These are phyloP conservation scores for Sinosuthora webbiana DNA, from an alignment of 2,113 vertebrate species.

Conservation along the genomic window DNA sequence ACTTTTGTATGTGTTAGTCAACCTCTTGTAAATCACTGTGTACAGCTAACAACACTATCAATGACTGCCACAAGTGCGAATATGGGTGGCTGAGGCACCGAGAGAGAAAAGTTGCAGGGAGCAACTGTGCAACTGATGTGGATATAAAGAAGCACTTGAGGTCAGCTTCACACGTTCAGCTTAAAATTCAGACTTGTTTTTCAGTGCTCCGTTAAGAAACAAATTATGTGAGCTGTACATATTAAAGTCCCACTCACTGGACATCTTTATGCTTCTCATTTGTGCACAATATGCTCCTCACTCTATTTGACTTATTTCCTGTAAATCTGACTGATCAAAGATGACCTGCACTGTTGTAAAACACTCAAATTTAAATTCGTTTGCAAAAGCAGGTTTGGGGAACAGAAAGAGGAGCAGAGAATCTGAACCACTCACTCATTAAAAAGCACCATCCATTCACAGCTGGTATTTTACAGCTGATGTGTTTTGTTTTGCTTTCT, in stretches of 20 bases:
- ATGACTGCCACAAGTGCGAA: not conserved
- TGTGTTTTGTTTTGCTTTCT: not conserved
- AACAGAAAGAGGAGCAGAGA: not conserved
- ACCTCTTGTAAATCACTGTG: not conserved
- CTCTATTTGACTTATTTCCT: not conserved
- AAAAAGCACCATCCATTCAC: not conserved
- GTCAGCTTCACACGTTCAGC: not conserved
- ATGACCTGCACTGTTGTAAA: not conserved
- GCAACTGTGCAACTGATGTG: not conserved
- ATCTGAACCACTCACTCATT: not conserved
- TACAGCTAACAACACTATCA: not conserved
- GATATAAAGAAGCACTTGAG: not conserved
- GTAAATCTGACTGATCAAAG: not conserved
- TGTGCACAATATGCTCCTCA: not conserved
- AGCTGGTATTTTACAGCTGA: conserved; percentile 1
- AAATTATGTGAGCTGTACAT: not conserved
- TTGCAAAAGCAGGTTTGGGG: not conserved
- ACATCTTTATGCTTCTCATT: not conserved
- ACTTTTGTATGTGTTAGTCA: not conserved
- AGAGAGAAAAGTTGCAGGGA: not conserved
- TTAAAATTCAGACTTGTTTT: not conserved
- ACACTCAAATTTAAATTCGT: not conserved
- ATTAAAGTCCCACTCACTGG: not conserved
- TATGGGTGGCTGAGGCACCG: not conserved
- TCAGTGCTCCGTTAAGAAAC: not conserved